Conservation (phyloP, 2,113 vertebrate genomes). For the Hippolais icterina region DNA sequence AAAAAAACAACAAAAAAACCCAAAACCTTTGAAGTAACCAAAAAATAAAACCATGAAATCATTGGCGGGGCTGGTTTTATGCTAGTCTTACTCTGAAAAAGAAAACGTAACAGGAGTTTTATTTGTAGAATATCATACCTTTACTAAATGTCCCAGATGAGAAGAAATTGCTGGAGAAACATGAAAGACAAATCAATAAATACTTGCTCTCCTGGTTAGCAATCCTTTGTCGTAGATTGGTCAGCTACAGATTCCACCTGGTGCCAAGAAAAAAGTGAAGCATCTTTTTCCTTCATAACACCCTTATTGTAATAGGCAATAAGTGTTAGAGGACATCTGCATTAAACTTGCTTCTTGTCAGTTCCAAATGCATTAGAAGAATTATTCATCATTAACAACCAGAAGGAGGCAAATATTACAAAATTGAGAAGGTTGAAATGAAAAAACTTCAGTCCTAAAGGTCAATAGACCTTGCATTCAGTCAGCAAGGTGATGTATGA, state of each 20-base stretch:
- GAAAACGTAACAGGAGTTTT: neutral
- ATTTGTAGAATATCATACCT: neutral
- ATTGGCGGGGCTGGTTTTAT: rapidly evolving
- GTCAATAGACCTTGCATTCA: neutral
- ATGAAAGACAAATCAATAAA: neutral
- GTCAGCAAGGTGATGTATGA: neutral
- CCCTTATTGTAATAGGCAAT: neutral
- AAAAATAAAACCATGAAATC: neutral
- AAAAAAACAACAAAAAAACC: too few species aligned
- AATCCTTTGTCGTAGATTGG: neutral
- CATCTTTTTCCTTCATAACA: neutral
- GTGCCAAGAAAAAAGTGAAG: neutral
- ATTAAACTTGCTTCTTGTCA: neutral
- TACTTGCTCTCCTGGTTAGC: neutral
- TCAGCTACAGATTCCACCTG: neutral
- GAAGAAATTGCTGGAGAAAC: neutral
- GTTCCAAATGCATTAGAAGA: neutral
- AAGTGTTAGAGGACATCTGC: neutral
- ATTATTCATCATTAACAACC: neutral
- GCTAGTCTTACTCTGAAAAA: neutral
- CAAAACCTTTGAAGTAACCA: neutral
- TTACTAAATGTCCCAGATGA: neutral
- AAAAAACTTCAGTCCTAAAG: neutral
- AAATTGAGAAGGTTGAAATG: neutral
- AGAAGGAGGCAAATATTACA: neutral